phyloP scores from a whole-genome alignment of 2,113 vertebrate genomes.

The Atlantisia rogersi region DNA sequence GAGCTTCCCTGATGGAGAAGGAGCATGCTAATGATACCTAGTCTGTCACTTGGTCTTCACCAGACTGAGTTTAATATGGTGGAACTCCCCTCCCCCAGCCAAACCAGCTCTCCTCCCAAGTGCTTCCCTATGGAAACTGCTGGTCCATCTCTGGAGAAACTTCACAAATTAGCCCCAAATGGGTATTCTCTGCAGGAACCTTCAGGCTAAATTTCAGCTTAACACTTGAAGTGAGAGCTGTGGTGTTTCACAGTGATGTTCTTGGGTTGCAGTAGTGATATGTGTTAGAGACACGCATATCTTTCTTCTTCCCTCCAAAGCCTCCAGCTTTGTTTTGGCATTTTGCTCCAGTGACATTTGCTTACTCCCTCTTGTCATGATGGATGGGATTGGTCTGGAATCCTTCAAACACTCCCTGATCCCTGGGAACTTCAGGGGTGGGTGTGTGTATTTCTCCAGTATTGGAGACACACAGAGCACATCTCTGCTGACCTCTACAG shows the following conservation, averaged over 20 bases:
- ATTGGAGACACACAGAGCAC: background rate
- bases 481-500: background rate
- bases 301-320: background rate
- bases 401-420: background rate
- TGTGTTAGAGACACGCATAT: background rate
- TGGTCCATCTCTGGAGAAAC: background rate
- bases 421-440: background rate
- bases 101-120: background rate
- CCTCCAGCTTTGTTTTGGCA: background rate
- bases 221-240: background rate
- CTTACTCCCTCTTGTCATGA: background rate
- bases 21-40: background rate
- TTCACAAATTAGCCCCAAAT: background rate
- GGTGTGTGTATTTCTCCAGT: background rate
- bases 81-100: background rate
- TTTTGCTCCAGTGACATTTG: background rate
- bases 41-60: background rate
- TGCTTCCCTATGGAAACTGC: background rate
- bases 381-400: background rate
- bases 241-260: background rate
- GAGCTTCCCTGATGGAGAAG: background rate
- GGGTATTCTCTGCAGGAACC: background rate
- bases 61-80: background rate
- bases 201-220: background rate
- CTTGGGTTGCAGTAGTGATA: background rate